Evolutionary conservation across 2,888 invertebrate genomes (phyloP).

Genomic region (Oscheius myriophilus): DNA sequence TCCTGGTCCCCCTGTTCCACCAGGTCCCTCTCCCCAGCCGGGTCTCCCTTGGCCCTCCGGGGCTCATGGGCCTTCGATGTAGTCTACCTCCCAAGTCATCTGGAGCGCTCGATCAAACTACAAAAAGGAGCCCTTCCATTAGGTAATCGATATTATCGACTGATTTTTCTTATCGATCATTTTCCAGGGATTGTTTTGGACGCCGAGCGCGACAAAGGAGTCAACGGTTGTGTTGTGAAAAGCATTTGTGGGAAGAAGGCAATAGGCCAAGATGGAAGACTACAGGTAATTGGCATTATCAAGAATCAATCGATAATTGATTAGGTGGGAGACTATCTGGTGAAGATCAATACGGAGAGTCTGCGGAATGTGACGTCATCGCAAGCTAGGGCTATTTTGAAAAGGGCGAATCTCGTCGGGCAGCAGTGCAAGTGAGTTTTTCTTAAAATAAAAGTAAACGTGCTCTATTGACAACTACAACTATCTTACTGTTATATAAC

Average conservation of each 20-base stretch:
- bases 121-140: slow-evolving; percentile 76
- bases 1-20: slow-evolving; percentile 67
- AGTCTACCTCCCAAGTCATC: slow-evolving; percentile 73
- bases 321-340: slow-evolving; percentile 75
- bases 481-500: not conserved
- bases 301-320: not conserved
- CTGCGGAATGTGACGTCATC: slow-evolving; percentile 76
- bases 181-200: slow-evolving; percentile 76
- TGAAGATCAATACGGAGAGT: slow-evolving; percentile 76
- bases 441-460: no score
- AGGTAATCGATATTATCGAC: slow-evolving; percentile 70
- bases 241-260: slow-evolving; percentile 75
- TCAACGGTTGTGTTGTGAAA: slow-evolving; percentile 76
- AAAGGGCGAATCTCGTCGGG: slow-evolving; percentile 76
- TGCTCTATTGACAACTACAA: slow-evolving; percentile 35
- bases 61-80: slow-evolving; percentile 69
- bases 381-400: slow-evolving; percentile 76
- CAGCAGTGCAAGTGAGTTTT: slow-evolving; percentile 75
- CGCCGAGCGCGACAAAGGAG: slow-evolving; percentile 75
- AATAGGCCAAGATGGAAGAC: slow-evolving; percentile 76
- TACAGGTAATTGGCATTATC: slow-evolving; percentile 70
- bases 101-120: slow-evolving; percentile 76
- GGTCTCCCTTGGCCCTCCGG: slow-evolving; percentile 58
- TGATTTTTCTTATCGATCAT: no score
- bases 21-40: slow-evolving; percentile 66